Evolutionary conservation across 2,113 vertebrate genomes (phyloP).

Genomic region (Merops nubicus): DNA sequence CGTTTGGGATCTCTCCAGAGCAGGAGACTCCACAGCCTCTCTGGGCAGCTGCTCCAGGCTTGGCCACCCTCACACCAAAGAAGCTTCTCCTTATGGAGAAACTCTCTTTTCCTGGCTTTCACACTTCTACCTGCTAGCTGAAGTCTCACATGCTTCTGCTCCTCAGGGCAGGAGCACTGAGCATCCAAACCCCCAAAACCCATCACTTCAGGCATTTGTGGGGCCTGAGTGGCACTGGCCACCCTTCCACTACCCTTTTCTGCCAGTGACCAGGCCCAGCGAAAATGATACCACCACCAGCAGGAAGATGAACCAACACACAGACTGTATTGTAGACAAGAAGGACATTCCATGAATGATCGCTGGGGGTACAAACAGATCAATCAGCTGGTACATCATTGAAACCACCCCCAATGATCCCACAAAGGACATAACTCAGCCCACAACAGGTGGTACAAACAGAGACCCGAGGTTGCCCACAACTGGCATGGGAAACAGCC

Average conservation of each 20-base stretch:
- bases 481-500: no score
- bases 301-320: no score
- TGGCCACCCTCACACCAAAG: background rate
- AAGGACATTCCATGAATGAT: no score
- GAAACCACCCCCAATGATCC: no score
- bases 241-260: background rate
- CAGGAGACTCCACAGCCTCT: background rate
- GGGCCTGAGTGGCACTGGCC: background rate
- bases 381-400: no score
- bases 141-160: background rate
- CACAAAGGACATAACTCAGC: no score
- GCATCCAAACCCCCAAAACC: background rate
- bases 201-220: background rate
- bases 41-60: background rate
- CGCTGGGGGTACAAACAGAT: no score
- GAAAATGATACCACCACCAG: no score
- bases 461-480: no score
- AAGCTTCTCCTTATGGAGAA: background rate
- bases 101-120: background rate
- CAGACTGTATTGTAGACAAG: no score
- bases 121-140: background rate
- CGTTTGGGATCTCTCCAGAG: background rate
- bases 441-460: no score
- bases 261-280: no score
- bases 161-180: background rate